Evolutionary conservation across 2,797 vertebrate species (phyloP).

Genomic region (Syncerus caffer): DNA sequence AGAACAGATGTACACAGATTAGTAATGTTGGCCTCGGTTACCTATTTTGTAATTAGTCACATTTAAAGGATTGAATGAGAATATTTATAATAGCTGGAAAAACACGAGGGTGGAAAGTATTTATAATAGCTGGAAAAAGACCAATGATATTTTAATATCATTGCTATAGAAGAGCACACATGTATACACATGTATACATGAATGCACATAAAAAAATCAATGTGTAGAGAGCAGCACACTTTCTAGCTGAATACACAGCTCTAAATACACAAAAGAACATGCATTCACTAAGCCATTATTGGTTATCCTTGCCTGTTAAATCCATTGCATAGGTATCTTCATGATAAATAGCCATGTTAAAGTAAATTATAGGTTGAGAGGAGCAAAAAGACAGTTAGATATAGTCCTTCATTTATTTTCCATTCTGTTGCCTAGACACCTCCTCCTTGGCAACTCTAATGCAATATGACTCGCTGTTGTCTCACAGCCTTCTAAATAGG

Average conservation of each 20-base stretch:
- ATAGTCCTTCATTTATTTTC: slow-evolving; percentile 10
- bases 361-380: slow-evolving; percentile 20
- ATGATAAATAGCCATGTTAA: slow-evolving; percentile 13
- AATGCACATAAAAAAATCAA: neutral
- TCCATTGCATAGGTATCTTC: neutral
- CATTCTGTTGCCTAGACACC: neutral
- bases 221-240: neutral
- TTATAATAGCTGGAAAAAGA: neutral
- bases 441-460: slow-evolving; percentile 29
- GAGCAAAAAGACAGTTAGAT: slow-evolving; percentile 44
- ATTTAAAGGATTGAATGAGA: neutral
- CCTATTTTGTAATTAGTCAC: neutral
- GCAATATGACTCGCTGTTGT: neutral
- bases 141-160: neutral
- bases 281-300: neutral
- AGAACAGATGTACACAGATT: neutral
- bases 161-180: neutral
- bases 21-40: neutral
- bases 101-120: neutral
- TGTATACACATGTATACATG: neutral
- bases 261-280: neutral
- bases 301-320: neutral
- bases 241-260: neutral
- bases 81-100: neutral
- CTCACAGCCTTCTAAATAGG: neutral